Evolutionary conservation across 2,888 invertebrate genomes (phyloP), one percentile per base, ranked within the genome.

Genomic region (Lasioglossum villosulum): DNA sequence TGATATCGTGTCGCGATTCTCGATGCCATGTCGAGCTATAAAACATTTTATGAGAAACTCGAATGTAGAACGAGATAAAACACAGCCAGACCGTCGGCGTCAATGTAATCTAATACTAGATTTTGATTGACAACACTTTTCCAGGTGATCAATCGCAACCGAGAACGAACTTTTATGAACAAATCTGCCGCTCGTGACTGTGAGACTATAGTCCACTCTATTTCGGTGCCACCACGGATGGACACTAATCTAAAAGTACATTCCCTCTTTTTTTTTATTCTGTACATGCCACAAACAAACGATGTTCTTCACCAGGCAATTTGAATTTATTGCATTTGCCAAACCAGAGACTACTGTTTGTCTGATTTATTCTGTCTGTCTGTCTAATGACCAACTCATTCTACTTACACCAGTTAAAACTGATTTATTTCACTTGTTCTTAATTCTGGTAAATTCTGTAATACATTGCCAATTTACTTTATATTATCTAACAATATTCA

Each of bases 31-130:
- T 56, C 56, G 56, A 63, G 63, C 63, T 6, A 30, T 63, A 63
- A 63, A 63, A 63, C 63, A 63, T 63, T 63, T 63, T 30, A 63
- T 30, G 63, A 63, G 63, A 63, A 30, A 19, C 63, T 30, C 63
- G 30, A 63, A 63, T 30, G 63, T 63, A 30, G 63, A 63, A 63
- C 63, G 63, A 63, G 30, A 63, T 30, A 27, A 63, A 30, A 30
- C 63, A 63, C 63, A 63, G 30, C 30, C 6, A 30, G 30, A 19
- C 63, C 19, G 30, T 19, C 30, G 14, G 63, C 30, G 63, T 63
- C 63, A 14, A 0, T 63, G 19, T 63, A 63, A 63, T 63, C 63
- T 63, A 63, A 63, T 63, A 30, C 30, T 16, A 63, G 63, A 63
- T 63, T 63, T 63, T 63, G 27, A 63, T 63, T 63, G 63, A 19